Evolutionary conservation across 2,888 invertebrate genomes (phyloP).

Genomic region (Aricia artaxerxes): DNA sequence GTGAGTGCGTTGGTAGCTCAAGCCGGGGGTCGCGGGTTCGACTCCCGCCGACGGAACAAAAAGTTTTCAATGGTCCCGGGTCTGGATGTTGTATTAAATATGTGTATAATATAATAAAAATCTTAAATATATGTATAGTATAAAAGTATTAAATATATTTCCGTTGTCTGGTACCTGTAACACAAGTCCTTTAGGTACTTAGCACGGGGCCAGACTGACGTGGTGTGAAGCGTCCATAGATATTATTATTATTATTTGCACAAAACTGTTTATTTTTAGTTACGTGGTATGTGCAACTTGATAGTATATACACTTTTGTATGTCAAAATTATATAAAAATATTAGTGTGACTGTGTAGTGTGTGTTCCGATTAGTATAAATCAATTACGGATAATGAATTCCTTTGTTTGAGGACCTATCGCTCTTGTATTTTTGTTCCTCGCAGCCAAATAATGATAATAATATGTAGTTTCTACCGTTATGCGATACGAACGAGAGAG

Average conservation of each 20-base stretch:
- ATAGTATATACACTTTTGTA: constrained; percentile 12
- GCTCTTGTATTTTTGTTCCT: not conserved
- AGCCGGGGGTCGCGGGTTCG: too few relatives aligned
- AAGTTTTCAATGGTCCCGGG: too few relatives aligned
- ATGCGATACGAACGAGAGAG: not conserved
- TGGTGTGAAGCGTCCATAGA: too few relatives aligned
- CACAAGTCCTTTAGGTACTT: too few relatives aligned
- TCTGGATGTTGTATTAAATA: too few relatives aligned
- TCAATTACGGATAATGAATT: not conserved
- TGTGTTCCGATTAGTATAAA: not conserved
- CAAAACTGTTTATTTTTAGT: not conserved
- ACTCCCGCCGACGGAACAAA: too few relatives aligned
- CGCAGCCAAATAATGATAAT: not conserved
- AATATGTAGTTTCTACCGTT: not conserved
- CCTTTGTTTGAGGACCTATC: not conserved
- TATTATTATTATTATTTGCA: not conserved
- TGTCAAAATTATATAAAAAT: constrained; percentile 9
- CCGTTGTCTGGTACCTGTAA: too few relatives aligned
- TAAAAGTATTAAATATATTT: too few relatives aligned
- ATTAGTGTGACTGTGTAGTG: not conserved
- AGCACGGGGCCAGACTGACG: too few relatives aligned
- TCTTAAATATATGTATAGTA: too few relatives aligned
- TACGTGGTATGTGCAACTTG: not conserved
- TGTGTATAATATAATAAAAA: too few relatives aligned
- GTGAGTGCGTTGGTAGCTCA: too few relatives aligned